Conservation (phyloP, 2,888 invertebrate genomes). For the Drosophila dives region DNA sequence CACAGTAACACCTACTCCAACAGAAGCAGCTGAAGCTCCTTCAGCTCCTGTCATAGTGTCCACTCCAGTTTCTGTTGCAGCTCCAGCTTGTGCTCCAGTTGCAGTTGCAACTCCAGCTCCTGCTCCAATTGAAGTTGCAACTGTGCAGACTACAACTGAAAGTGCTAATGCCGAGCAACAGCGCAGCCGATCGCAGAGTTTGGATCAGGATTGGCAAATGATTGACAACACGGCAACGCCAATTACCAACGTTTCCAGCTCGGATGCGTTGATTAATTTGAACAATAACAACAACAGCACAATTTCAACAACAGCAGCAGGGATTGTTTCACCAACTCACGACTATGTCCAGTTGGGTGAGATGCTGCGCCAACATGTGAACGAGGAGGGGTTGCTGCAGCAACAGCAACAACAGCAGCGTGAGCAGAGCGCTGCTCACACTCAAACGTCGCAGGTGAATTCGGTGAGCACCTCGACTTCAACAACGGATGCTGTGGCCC, state of each 20-base stretch:
- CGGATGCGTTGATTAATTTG: slow-evolving; percentile 60
- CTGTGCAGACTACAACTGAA: slow-evolving; percentile 14
- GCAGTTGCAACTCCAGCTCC: not conserved
- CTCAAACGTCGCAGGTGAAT: slow-evolving; percentile 54
- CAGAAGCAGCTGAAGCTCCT: not conserved
- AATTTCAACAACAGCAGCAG: slow-evolving; percentile 6
- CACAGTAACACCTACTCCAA: slow-evolving; percentile 13
- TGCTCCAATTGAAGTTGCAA: not conserved
- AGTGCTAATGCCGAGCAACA: slow-evolving; percentile 27
- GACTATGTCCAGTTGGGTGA: slow-evolving; percentile 74
- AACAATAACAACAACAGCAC: slow-evolving; percentile 29
- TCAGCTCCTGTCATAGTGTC: not conserved
- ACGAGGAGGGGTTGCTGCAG: slow-evolving; percentile 46
- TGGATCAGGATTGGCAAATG: slow-evolving; percentile 81
- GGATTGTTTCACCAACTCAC: slow-evolving; percentile 23
- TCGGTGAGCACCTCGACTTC: slow-evolving; percentile 70
- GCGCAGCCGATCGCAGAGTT: slow-evolving; percentile 64
- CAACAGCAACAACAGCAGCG: slow-evolving; percentile 34
- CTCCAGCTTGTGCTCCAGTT: not conserved
- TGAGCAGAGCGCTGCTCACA: slow-evolving; percentile 49
- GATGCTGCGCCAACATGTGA: slow-evolving; percentile 75
- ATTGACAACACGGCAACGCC: slow-evolving; percentile 68
- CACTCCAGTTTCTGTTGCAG: not conserved
- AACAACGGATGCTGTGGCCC: slow-evolving; percentile 54
- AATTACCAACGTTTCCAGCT: slow-evolving; percentile 24